Base-by-base conservation (phyloP, 1,140 invertebrate genomes). In the Ips typographus region DNA sequence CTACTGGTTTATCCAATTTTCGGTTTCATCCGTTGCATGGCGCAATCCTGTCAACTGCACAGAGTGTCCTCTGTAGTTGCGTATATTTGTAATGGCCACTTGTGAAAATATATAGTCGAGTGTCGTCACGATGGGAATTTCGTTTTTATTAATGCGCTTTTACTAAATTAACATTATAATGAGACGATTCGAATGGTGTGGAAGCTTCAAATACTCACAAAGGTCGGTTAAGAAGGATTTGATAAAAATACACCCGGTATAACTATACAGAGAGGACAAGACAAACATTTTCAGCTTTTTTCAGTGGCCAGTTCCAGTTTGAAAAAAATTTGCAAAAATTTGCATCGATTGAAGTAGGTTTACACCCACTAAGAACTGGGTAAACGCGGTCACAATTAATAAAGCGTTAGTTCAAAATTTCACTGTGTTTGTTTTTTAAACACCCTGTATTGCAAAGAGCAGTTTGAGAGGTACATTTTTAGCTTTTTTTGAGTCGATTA, bases 31-130 rank as follows among this genome's bases (percentile, higher is more conserved):
- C 38, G 8, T 52, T 67, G 58, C 66, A 58, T 55, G 55, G 49
- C 44, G 52, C 58, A 61, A 39, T 68, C 56, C 66, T 68, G 66
- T 68, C 66, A 56, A 53, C 59, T 62, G 59, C 58, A 68, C 59
- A 43, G 51, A 52, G 52, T 53, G 58, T 62, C 53, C 55, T 22
- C 22, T 42, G 58, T 47, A 61, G 56, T 60, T 59, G 65, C 65
- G 65, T 66, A 59, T 66, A 66, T 66, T 66, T 66, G 8, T 58
- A 66, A 66, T 66, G 56, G 55, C 65, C 56, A 59, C 55, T 58
- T 66, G 8, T 41, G 55, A 58, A 56, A 59, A 59, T 59, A 39
- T 66, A 66, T 59, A 66, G 65, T 66, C 40, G 2, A 42, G 38
- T 66, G n/a, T 53, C 6, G 53, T 38, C 53, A 51, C 51, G 4